Evolutionary conservation across 2,888 invertebrate species (phyloP), one percentile per base, ranked within the genome.

Genomic region (Sipha maydis): DNA sequence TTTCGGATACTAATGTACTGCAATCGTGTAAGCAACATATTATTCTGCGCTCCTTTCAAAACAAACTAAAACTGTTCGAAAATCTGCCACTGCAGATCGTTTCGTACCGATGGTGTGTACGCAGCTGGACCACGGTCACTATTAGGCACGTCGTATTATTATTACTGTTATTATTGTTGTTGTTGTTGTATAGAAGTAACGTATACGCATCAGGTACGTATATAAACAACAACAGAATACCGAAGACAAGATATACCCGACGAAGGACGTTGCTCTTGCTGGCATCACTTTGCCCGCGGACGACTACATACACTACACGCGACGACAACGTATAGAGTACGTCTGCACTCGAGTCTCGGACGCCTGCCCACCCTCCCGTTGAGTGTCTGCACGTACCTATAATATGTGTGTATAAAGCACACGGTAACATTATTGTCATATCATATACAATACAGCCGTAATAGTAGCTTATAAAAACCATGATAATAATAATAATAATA

Each of bases 191-290:
- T 48, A 1, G 14, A 11, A 1, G 48, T 48, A 48, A 2, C 17
- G 21, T 75, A 9, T 61, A 54, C 48, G 31, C 48, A 41, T 7
- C 41, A 8, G 7, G 75, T 38, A n/a, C 14, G 38, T 38, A 41
- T 41, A 38, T 8, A 11, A 77, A 67, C 76, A 77, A 67, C 76
- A 77, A 85, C 84, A 28, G 77, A 77, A 85, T 85, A 85, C 85
- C 85, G 34, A 61, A 84, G 31, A 67, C 76, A 14, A 19, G 61
- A 19, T 17, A 8, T 38, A 38, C 34, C 17, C 34, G 85, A 25
- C 31, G 85, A 77, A 85, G 85, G 85, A 77, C 85, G 77, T 85
- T 85, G 85, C 85, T 85, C 85, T 31, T 85, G 75, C 73, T 48
- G 67, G 67, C 85, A 76, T 84, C 84, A 38, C 76, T 25, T 73